Base-by-base conservation (phyloP, 2,888 invertebrate genomes). In the Corbicula japonica region DNA sequence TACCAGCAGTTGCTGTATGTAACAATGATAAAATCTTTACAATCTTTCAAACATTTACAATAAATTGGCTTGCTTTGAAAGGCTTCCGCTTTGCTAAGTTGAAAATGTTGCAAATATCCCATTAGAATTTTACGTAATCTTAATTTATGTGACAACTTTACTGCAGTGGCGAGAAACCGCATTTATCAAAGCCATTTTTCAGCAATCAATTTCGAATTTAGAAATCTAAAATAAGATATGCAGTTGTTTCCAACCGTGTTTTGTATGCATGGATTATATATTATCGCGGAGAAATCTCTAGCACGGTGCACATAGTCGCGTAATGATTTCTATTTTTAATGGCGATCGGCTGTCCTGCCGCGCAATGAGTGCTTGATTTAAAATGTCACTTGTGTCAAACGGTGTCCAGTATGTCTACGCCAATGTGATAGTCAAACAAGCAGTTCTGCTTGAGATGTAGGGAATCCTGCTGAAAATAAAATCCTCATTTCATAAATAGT, bases 91-190 rank as follows among this genome's bases (percentile, higher is more conserved):
- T 4, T 23, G 6, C 52, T 26, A 10, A 3, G 15, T 26, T 52
- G 52, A 52, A 18, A 52, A 2, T 2, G 58, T 23, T 35, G 23
- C 18, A 58, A 65, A 66, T 50, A 38, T n/a, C 38, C 50, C 50
- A 54, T 52, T 66, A n/a, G n/a, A n/a, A n/a, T n/a, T n/a, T n/a
- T n/a, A 28, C 66, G 34, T 66, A 66, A 66, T 52, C 54, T 28
- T 44, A 38, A 62, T 72, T 62, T 72, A 72, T 61, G 26, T 72
- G 71, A 72, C 71, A 72, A 8, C 30, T 72, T 72, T 41, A 54
- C 41, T 38, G 32, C 30, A 52, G 28, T 30, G n/a, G 38, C 61
- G 23, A 35, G 35, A 28, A 62, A 62, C 46, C 54, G 30, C 32
- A 30, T 72, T 61, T 38, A 62, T 72, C 71, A 62, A 8, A 38